A percentile compares a stretch with the other conserved stretches of the same genome.
These are phyloP conservation scores for Pangasius krempfi DNA, from an alignment of 2,797 vertebrate species.

Conservation along the genomic window DNA sequence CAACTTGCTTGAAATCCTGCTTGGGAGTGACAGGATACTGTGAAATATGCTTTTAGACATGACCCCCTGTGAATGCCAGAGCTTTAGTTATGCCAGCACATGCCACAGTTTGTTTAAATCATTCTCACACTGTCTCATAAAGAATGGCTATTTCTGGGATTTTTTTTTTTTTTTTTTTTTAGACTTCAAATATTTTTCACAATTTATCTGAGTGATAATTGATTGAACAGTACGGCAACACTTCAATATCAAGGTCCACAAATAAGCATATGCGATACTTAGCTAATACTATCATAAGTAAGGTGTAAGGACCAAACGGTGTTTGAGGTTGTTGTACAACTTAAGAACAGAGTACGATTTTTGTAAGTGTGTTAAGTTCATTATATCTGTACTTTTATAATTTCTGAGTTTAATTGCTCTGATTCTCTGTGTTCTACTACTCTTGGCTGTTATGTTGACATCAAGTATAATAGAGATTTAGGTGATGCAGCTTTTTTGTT, in stretches of 20 bases:
- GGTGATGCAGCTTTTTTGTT: not conserved
- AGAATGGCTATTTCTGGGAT: not conserved
- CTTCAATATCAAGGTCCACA: not conserved
- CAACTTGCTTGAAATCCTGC: slow-evolving; percentile 49
- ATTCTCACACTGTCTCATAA: slow-evolving; percentile 25
- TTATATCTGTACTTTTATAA: not conserved
- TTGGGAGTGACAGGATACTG: slow-evolving; percentile 47
- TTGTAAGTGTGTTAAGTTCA: not conserved
- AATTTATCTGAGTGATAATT: not conserved
- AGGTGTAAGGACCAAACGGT: not conserved
- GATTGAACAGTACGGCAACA: not conserved
- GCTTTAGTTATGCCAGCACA: slow-evolving; percentile 41
- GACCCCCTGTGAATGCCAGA: slow-evolving; percentile 31
- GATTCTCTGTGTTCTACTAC: not conserved
- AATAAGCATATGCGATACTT: not conserved
- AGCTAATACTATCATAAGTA: not conserved
- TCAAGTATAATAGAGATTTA: not conserved
- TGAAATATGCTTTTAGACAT: slow-evolving; percentile 60
- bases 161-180: too few relatives aligned
- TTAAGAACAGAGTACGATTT: not conserved
- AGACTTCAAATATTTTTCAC: not conserved
- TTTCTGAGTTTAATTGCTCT: not conserved
- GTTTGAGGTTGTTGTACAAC: not conserved
- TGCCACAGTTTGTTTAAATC: slow-evolving; percentile 51
- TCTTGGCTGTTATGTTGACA: not conserved